Evolutionary conservation across 2,113 vertebrate species (phyloP).

Genomic region (Silurus asotus): DNA sequence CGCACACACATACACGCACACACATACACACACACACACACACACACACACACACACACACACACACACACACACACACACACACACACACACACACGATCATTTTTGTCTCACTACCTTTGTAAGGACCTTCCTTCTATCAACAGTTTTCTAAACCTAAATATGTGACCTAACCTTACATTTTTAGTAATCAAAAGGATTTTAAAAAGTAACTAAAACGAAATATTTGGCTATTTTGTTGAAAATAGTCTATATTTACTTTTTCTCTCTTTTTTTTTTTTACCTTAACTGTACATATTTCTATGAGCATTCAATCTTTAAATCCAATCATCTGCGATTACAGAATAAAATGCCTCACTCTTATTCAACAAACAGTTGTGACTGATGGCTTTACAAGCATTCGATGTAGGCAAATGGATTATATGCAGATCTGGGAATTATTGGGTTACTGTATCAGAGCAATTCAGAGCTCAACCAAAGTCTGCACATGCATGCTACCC

Average conservation of each 20-base stretch:
- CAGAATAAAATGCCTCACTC: conserved; percentile 7
- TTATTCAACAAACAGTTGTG: neutral
- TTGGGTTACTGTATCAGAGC: neutral
- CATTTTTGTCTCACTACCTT: neutral
- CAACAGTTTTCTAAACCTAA: too few relatives aligned
- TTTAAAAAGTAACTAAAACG: neutral
- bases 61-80: neutral
- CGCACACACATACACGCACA: conserved; percentile 28
- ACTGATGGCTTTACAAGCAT: conserved; percentile 38
- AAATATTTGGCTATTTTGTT: neutral
- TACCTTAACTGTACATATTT: neutral
- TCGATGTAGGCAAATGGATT: conserved; percentile 20
- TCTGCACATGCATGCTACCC: neutral
- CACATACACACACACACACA: too few relatives aligned
- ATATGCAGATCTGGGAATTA: neutral
- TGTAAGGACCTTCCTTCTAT: neutral
- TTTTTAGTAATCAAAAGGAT: too few relatives aligned
- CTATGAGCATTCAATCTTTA: neutral
- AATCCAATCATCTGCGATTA: conserved; percentile 48
- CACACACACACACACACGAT: neutral
- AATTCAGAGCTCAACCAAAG: neutral
- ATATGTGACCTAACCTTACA: too few relatives aligned
- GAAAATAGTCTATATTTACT: neutral
- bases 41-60: neutral
- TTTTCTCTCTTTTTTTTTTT: too few relatives aligned